A percentile compares a stretch with the other conserved stretches of the same genome.
Evolutionary conservation across 2,888 invertebrate species (phyloP).

Genomic region (Eupithecia tripunctaria): DNA sequence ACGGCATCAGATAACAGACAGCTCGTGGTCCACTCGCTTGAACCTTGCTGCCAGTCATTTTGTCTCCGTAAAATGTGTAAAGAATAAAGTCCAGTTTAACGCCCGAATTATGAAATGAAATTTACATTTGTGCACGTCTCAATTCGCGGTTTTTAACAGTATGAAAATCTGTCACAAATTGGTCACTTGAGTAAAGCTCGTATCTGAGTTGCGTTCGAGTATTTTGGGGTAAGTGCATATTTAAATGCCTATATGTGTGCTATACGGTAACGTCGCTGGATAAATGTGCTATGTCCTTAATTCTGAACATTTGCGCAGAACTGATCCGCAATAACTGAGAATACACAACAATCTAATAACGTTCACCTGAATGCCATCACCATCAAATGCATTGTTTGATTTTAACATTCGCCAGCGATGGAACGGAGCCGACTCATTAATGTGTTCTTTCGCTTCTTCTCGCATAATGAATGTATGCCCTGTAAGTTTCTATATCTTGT

Average conservation of each 20-base stretch:
- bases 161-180: too few species aligned
- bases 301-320: constrained; percentile 5
- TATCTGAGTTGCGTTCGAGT: too few species aligned
- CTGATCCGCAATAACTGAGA: background rate
- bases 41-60: background rate
- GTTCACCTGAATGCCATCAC: constrained; percentile 46
- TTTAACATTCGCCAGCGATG: constrained; percentile 47
- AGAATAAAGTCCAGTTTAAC: too few species aligned
- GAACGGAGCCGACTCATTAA: constrained; percentile 6
- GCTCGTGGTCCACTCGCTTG: background rate
- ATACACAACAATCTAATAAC: constrained; percentile 48
- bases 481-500: too few species aligned
- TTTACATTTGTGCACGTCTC: too few species aligned
- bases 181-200: too few species aligned
- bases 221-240: too few species aligned
- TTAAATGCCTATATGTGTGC: background rate
- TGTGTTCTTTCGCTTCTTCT: background rate
- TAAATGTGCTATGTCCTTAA: background rate
- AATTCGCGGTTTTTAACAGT: too few species aligned
- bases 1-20: background rate
- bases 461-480: too few species aligned
- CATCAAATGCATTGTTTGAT: constrained; percentile 46
- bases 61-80: background rate
- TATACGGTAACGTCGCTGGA: background rate
- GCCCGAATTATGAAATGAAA: too few species aligned